phyloP scores from a whole-genome alignment of 2,888 invertebrate species.

The Rapana venosa region DNA sequence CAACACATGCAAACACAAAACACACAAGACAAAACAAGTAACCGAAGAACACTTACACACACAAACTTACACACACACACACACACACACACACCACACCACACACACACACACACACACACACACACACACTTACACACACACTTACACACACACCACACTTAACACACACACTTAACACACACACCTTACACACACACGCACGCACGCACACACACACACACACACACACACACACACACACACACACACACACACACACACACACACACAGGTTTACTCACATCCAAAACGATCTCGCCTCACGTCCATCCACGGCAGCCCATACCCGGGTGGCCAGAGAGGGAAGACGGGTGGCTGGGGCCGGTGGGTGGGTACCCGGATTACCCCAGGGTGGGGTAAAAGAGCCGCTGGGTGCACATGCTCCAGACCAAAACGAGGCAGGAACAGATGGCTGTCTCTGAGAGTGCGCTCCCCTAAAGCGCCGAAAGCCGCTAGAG shows the following conservation, averaged over 20 bases:
- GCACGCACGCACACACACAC: background rate
- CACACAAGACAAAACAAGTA: too few species aligned
- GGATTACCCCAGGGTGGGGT: conserved; percentile 58
- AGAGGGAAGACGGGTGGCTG: conserved; percentile 63
- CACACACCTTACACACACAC: background rate
- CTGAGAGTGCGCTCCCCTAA: conserved; percentile 15
- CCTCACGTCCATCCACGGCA: conserved; percentile 74
- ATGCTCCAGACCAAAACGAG: conserved; percentile 24
- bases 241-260: background rate
- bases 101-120: background rate
- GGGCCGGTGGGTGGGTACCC: conserved; percentile 67
- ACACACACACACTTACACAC: background rate
- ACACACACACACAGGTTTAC: conserved; percentile 40
- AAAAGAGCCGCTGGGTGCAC: conserved; percentile 37
- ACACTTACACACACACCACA: background rate
- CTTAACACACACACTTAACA: background rate
- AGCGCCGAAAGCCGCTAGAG: background rate
- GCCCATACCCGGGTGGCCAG: conserved; percentile 59
- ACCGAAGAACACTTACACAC: too few species aligned
- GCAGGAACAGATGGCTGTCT: conserved; percentile 28
- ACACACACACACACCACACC: too few species aligned
- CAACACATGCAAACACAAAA: background rate
- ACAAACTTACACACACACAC: too few species aligned
- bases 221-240: background rate
- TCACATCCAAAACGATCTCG: conserved; percentile 74